Base-by-base conservation (phyloP, 1,140 invertebrate genomes). In the Zaprionus africanus region DNA sequence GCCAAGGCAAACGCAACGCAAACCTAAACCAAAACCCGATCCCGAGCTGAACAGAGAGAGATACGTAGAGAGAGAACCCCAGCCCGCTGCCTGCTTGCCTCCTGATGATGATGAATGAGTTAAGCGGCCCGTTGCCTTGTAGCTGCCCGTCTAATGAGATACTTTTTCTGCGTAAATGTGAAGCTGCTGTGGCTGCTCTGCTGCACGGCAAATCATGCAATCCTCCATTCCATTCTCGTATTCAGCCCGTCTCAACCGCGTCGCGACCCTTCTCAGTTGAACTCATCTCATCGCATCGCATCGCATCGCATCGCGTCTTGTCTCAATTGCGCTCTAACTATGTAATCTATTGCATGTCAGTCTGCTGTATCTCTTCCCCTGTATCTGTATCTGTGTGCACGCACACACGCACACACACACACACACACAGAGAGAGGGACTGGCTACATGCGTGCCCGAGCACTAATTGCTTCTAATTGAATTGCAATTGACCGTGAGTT, bases 401-500 rank as follows among this genome's bases (percentile, higher is more conserved):
- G n/a, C n/a, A n/a, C n/a, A n/a, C 12, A 34, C 57, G 1, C 46
- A 19, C 43, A 67, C 43, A 81, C 38, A 17, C 41, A 49, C 38
- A 58, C 22, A 22, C 31, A 54, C 69, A 31, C 43, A 41, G 17
- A 49, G 13, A 49, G 11, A 11, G 56, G 43, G 46, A 76, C 31
- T 11, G 9, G 13, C 22, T 70, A 72, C 74, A 87, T 87, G 85
- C 85, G 84, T 87, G 85, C 61, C 75, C 65, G 53, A 65, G 75
- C 84, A 90, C 84, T 88, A 88, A 88, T 88, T 88, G 84, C 84
- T 78, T 90, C 84, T 90, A 88, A 88, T 90, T 88, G 85, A 88
- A 88, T 88, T 88, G 84, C 85, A 88, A 88, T 88, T 88, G 84
- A 88, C 84, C 84, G 78, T 88, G 85, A 88, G 84, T 85, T 88